Conservation (phyloP, 2,113 vertebrate genomes). For the Garra rufa region DNA sequence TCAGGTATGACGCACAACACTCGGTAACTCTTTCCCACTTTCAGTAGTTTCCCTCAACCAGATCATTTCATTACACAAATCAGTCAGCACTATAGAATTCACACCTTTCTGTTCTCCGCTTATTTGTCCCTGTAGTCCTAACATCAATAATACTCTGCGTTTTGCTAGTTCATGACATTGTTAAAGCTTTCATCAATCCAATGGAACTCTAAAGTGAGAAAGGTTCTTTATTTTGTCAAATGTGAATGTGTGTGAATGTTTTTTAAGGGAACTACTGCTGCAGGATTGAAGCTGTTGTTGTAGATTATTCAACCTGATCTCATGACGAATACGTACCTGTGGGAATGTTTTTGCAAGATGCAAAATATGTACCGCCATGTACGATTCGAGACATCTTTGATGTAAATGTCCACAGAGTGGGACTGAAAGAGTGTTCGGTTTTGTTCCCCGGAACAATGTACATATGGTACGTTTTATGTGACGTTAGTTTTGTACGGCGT, state of each 20-base stretch:
- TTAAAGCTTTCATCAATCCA: conserved; percentile 28
- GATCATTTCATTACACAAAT: conserved; percentile 31
- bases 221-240: conserved; percentile 9
- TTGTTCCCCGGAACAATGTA: no score
- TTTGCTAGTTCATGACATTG: background rate
- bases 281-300: background rate
- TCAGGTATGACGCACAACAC: conserved; percentile 15
- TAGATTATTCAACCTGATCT: no score
- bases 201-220: conserved; percentile 12
- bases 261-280: background rate
- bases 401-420: no score
- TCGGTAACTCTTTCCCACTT: conserved; percentile 8
- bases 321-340: no score
- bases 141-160: conserved; percentile 2
- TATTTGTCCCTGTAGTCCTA: conserved; percentile 32
- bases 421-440: no score
- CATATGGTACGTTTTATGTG: no score
- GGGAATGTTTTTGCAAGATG: no score
- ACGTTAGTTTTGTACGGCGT: no score
- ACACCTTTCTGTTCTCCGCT: conserved; percentile 15
- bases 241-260: conserved; percentile 5
- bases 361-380: no score
- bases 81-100: conserved; percentile 27
- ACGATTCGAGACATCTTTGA: no score
- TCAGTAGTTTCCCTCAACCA: conserved; percentile 11